Evolutionary conservation across 2,888 invertebrate genomes (phyloP).

Genomic region (Cheilosia vulpina): DNA sequence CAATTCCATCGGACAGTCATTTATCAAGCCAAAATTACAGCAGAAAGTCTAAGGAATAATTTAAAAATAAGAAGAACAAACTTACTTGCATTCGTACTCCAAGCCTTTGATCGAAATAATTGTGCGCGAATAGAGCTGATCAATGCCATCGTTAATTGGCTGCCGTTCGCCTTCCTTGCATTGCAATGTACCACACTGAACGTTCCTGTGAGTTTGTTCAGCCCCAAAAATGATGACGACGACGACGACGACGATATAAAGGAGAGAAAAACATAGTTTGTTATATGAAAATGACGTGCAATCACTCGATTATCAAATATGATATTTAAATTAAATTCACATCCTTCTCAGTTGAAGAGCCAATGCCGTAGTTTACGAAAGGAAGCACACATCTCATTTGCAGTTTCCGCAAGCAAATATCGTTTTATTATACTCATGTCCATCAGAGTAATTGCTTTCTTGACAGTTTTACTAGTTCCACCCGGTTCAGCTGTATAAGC

Average conservation of each 20-base stretch:
- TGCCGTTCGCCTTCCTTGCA: slow-evolving; percentile 94
- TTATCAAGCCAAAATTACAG: too few relatives aligned
- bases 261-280: slow-evolving; percentile 15
- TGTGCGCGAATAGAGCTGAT: slow-evolving; percentile 93
- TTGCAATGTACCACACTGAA: slow-evolving; percentile 96
- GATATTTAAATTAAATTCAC: slow-evolving; percentile 49
- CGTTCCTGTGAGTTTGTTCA: slow-evolving; percentile 87
- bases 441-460: slow-evolving; percentile 63
- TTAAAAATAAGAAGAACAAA: slow-evolving; percentile 76
- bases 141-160: slow-evolving; percentile 91
- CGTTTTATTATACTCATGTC: slow-evolving; percentile 16
- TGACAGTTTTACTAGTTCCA: slow-evolving; percentile 39
- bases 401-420: slow-evolving; percentile 32
- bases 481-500: not conserved
- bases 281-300: slow-evolving; percentile 33
- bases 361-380: not conserved
- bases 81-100: slow-evolving; percentile 98
- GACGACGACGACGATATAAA: not conserved
- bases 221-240: not conserved
- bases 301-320: slow-evolving; percentile 30
- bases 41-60: too few relatives aligned
- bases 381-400: slow-evolving; percentile 27
- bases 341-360: slow-evolving; percentile 4
- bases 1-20: too few relatives aligned
- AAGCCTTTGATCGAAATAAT: slow-evolving; percentile 94